These are phyloP conservation scores for Bos indicus DNA, from an alignment of 2,113 vertebrate genomes.

Conservation along the genomic window DNA sequence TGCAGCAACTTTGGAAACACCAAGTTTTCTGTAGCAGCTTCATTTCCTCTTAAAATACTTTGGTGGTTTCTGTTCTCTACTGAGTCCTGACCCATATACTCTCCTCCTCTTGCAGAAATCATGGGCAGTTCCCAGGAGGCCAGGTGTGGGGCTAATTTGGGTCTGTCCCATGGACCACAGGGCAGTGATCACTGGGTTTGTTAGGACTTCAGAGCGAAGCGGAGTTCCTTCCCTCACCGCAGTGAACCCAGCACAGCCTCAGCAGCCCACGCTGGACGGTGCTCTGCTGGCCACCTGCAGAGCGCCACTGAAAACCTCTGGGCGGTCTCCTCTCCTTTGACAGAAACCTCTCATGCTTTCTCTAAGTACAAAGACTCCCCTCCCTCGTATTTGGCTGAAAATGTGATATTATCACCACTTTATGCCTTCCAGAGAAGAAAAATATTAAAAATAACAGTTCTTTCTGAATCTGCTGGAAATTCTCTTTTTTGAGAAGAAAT, in stretches of 20 bases:
- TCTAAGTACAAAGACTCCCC: neutral
- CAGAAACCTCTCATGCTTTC: neutral
- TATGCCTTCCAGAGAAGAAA: neutral
- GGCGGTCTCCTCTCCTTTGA: neutral
- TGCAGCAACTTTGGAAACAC: neutral
- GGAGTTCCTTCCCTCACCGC: neutral
- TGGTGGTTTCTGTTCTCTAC: neutral
- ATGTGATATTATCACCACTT: neutral
- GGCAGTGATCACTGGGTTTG: neutral
- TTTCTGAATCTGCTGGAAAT: neutral
- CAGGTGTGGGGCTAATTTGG: neutral
- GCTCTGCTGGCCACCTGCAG: neutral
- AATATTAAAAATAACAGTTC: constrained; percentile 15
- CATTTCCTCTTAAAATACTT: neutral
- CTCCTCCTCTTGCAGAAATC: neutral
- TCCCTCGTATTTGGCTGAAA: neutral
- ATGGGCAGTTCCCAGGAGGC: neutral
- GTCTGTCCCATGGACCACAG: neutral
- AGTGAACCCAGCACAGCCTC: neutral
- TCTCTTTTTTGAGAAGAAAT: constrained; percentile 8
- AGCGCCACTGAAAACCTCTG: neutral
- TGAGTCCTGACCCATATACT: neutral
- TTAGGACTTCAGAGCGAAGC: neutral
- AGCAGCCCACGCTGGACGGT: neutral
- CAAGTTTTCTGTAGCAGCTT: neutral